phyloP scores from a whole-genome alignment of 2,888 invertebrate species.

The Synanthedon tipuliformis region DNA sequence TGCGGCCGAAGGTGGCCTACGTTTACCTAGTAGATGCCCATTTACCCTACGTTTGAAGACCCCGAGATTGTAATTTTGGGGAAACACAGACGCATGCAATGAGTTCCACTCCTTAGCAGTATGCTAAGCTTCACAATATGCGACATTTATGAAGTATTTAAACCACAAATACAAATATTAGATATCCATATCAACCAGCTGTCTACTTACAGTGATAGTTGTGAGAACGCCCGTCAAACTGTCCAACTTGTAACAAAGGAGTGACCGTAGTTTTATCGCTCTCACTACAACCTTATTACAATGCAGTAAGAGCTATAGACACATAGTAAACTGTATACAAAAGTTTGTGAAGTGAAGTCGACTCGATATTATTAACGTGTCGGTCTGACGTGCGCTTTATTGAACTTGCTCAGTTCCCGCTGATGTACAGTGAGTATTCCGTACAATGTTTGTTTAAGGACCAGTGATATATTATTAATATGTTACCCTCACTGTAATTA shows the following conservation, averaged over 20 bases:
- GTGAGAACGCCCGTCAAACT: conserved; percentile 44
- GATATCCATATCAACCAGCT: conserved; percentile 33
- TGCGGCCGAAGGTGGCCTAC: no score
- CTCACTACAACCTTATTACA: conserved; percentile 4
- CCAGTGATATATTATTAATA: no score
- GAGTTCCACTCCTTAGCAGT: no score
- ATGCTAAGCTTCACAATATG: no score
- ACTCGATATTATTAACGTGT: conserved; percentile 40
- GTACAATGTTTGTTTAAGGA: conserved; percentile 6
- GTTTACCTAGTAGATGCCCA: no score
- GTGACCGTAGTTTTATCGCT: not conserved
- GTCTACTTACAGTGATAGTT: conserved; percentile 26
- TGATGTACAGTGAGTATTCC: not conserved
- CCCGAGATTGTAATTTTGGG: no score
- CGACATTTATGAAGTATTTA: conserved; percentile 8
- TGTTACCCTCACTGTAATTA: not conserved
- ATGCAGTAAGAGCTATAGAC: conserved; percentile 7
- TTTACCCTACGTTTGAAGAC: no score
- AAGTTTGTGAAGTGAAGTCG: conserved; percentile 11
- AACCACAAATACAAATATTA: conserved; percentile 20
- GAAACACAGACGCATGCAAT: no score
- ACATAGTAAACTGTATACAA: conserved; percentile 6
- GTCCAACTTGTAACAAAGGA: conserved; percentile 48
- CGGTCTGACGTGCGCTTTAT: conserved; percentile 37
- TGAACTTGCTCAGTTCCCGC: conserved; percentile 22